Evolutionary conservation across 2,113 vertebrate species (phyloP).

Genomic region (Microcebus ravelobensis): DNA sequence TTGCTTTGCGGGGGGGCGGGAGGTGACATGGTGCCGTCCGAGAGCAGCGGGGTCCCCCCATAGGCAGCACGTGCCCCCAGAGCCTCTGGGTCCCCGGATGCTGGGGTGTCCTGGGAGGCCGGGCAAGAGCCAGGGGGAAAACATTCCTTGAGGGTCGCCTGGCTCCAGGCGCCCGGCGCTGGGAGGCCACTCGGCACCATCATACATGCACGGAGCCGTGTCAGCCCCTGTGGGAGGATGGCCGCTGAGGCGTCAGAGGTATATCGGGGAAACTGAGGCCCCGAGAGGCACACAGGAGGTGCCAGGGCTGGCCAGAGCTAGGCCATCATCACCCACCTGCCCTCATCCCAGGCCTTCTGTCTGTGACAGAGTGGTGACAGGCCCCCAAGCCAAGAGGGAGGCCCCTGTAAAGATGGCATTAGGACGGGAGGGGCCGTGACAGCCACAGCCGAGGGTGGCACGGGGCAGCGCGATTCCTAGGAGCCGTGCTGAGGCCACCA

Average conservation of each 20-base stretch:
- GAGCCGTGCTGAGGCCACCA: not conserved
- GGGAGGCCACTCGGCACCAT: not conserved
- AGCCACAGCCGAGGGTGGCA: not conserved
- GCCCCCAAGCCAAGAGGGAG: fast-evolving
- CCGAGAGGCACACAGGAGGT: fast-evolving
- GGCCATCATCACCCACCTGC: not conserved
- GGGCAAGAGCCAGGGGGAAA: not conserved
- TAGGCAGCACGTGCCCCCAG: not conserved
- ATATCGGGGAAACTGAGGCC: not conserved
- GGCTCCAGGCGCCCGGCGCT: not conserved
- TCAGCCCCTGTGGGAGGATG: fast-evolving
- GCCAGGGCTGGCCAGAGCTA: no score
- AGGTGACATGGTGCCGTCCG: not conserved
- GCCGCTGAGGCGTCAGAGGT: fast-evolving
- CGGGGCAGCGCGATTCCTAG: not conserved
- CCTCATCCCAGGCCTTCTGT: not conserved
- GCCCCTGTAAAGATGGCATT: not conserved
- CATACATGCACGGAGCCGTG: no score
- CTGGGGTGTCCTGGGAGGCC: not conserved
- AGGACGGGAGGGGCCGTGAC: not conserved
- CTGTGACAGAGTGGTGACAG: not conserved
- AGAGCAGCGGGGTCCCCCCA: no score
- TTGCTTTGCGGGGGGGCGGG: not conserved
- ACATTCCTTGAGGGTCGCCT: fast-evolving
- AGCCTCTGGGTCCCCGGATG: not conserved